Percentiles rank a stretch among this genome's conserved stretches.
Conservation (phyloP, 2,797 vertebrate genomes). For the Falco peregrinus region DNA sequence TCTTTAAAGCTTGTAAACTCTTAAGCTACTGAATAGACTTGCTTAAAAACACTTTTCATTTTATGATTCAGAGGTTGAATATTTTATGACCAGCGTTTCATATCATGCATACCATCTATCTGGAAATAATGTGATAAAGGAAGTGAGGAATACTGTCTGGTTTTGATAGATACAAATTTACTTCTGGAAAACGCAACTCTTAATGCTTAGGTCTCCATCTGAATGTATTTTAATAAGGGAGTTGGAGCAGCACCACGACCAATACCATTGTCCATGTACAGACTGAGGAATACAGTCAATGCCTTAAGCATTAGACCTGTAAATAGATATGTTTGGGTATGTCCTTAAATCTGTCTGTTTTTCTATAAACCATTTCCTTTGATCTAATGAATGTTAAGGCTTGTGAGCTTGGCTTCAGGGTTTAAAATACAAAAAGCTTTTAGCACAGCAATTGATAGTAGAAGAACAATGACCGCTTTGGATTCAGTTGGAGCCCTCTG, state of each 20-base stretch:
- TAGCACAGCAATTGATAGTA: not conserved
- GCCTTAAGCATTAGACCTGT: conserved; percentile 23
- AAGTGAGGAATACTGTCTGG: not conserved
- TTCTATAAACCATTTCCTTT: conserved; percentile 51
- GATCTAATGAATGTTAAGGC: conserved; percentile 44
- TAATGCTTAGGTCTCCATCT: not conserved
- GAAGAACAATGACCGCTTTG: not conserved
- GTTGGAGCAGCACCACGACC: not conserved
- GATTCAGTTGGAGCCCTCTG: not conserved
- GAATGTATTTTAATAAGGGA: not conserved
- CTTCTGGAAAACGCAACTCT: not conserved
- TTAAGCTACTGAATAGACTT: not conserved
- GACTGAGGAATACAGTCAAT: not conserved
- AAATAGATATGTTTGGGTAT: conserved; percentile 55
- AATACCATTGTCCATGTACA: not conserved
- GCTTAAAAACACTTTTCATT: not conserved
- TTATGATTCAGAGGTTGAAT: not conserved
- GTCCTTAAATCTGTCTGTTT: conserved; percentile 54
- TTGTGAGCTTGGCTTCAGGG: conserved; percentile 50
- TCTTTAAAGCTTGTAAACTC: not conserved
- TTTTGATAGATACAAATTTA: not conserved
- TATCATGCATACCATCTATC: not conserved
- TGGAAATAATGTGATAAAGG: conserved; percentile 1
- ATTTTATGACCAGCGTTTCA: not conserved
- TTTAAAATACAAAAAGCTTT: conserved; percentile 52